Percentiles rank a stretch among this genome's conserved stretches.
Conservation (phyloP, 2,797 vertebrate species). For the Paguma larvata region DNA sequence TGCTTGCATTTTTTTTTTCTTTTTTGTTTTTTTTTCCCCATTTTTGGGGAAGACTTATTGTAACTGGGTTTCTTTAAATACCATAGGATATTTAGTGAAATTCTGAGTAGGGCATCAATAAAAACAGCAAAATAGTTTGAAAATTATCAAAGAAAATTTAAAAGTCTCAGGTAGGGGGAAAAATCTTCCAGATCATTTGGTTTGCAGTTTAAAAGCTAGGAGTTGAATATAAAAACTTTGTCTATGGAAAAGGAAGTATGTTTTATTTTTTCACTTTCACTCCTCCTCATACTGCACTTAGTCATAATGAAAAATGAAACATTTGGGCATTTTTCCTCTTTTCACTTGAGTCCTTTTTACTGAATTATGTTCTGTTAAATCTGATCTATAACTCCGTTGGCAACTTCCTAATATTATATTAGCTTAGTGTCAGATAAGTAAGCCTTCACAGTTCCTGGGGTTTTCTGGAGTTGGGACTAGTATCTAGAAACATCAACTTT, state of each 20-base stretch:
- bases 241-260: neutral
- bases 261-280: neutral
- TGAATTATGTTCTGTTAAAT: slow-evolving; percentile 24
- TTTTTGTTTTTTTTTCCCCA: too few relatives aligned
- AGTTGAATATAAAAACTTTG: slow-evolving; percentile 37
- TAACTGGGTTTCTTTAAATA: slow-evolving; percentile 24
- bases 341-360: slow-evolving; percentile 53
- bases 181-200: neutral
- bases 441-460: neutral
- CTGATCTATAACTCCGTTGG: neutral
- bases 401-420: neutral
- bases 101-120: neutral
- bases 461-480: slow-evolving; percentile 8
- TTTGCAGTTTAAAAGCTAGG: neutral
- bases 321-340: slow-evolving; percentile 48
- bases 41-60: neutral
- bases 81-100: slow-evolving; percentile 18
- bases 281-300: slow-evolving; percentile 37
- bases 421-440: slow-evolving; percentile 28
- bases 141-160: slow-evolving; percentile 48
- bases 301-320: slow-evolving; percentile 65
- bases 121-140: neutral
- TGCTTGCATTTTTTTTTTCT: neutral
- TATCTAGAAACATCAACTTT: slow-evolving; percentile 32
- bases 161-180: neutral